Base-by-base conservation (phyloP, 1,140 invertebrate genomes). In the Drosophila nasuta region DNA sequence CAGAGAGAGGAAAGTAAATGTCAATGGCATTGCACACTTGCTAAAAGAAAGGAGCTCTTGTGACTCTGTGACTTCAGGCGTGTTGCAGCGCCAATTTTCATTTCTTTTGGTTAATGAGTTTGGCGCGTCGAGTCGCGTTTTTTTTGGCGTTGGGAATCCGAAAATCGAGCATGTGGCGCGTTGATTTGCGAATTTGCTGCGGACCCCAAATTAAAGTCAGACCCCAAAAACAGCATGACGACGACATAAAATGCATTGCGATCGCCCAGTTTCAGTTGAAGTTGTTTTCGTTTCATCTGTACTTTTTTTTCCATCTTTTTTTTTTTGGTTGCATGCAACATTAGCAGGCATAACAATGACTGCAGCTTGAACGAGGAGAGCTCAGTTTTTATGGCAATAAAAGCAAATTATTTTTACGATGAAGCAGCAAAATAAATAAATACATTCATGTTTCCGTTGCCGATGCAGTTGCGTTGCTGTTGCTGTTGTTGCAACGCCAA, bases 321-420 rank as follows among this genome's bases (percentile, higher is more conserved):
- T 33, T 45, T 77, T 75, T 73, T 65, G 69, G 72, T 60, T 73
- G 77, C 76, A 79, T 73, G 66, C 68, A 74, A 79, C 73, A 72
- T 60, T 70, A 57, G 51, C 70, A 45, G 68, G 49, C 63, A 75
- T 59, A 67, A 71, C 80, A 79, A 45, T 52, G 63, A 43, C 52
- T 70, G 48, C 58, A 54, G 46, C 30, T 56, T 56, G 59, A 54
- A 11, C 30, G 52, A 5, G 13, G 5, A 33, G 30, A 38, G 30
- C 30, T 35, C 56, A 35, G 33, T 58, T 57, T 51, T 65, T 73
- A 75, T 69, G 85, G 77, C 83, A 88, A 87, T 87, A 87, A 88
- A 87, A 88, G 60, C 77, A 87, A 87, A 87, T 88, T 88, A 87
- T 88, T 88, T 87, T 83, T 88, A 87, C 83, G 83, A 88, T 88